Percentiles rank a stretch among this genome's conserved stretches.
Conservation (phyloP, 1,140 invertebrate species). For the Thaumatotibia leucotreta region DNA sequence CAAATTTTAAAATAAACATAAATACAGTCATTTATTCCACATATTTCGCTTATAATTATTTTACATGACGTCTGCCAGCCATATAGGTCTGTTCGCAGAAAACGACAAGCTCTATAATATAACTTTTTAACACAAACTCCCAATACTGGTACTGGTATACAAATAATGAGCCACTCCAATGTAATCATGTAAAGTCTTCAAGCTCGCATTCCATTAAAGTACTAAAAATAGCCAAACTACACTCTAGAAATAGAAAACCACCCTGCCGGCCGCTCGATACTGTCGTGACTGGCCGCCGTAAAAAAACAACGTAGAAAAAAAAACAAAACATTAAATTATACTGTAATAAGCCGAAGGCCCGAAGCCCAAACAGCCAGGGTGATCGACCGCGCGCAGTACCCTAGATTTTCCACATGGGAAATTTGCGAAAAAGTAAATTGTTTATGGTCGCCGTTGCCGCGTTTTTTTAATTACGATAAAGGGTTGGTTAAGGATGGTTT, state of each 20-base stretch:
- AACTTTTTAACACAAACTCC: neutral
- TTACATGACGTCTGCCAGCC: too few species aligned
- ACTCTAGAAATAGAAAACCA: slow-evolving; percentile 26
- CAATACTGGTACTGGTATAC: neutral
- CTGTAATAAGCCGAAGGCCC: slow-evolving; percentile 51
- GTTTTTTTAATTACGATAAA: slow-evolving; percentile 16
- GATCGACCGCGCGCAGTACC: slow-evolving; percentile 50
- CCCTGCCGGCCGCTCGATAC: slow-evolving; percentile 50
- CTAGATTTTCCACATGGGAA: slow-evolving; percentile 64
- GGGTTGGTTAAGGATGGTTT: neutral
- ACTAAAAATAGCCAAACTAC: slow-evolving; percentile 14
- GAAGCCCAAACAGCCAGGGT: slow-evolving; percentile 46
- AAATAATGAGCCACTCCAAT: neutral
- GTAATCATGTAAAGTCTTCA: neutral
- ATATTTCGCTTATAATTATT: too few species aligned
- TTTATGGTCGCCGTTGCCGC: slow-evolving; percentile 17
- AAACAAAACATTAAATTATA: slow-evolving; percentile 66
- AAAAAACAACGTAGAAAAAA: slow-evolving; percentile 55
- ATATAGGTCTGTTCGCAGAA: too few species aligned
- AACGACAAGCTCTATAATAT: too few species aligned
- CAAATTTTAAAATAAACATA: too few species aligned
- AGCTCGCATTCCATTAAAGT: slow-evolving; percentile 2
- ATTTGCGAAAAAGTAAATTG: slow-evolving; percentile 46
- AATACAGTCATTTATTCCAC: too few species aligned
- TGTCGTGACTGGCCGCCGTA: slow-evolving; percentile 63